Evolutionary conservation across 2,888 invertebrate genomes (phyloP).

Genomic region (Trimorus sp.): DNA sequence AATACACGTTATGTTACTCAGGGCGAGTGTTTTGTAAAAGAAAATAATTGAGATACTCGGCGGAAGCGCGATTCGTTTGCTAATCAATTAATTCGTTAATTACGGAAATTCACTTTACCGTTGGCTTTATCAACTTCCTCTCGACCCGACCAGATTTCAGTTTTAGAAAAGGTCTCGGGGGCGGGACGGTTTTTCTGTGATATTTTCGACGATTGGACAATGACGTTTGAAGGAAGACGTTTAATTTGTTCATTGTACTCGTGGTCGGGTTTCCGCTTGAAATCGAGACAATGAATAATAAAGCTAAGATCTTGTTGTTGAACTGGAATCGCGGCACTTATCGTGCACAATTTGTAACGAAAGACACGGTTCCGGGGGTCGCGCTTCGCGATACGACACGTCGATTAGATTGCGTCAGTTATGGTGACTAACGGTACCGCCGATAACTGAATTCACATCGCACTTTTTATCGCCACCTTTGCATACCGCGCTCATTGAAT

Average conservation of each 20-base stretch:
- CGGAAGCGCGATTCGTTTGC: too few relatives aligned
- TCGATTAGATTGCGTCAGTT: constrained; percentile 53
- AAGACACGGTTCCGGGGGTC: constrained; percentile 40
- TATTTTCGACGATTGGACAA: not conserved
- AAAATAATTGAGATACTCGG: too few relatives aligned
- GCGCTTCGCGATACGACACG: constrained; percentile 45
- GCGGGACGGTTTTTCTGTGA: not conserved
- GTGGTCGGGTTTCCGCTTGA: not conserved
- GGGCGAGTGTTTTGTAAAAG: too few relatives aligned
- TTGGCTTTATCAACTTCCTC: too few relatives aligned
- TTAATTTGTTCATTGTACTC: constrained; percentile 38
- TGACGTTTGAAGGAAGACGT: constrained; percentile 15
- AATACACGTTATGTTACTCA: too few relatives aligned
- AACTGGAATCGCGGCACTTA: constrained; percentile 23
- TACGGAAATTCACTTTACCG: too few relatives aligned
- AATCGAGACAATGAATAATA: constrained; percentile 47
- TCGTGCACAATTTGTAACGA: constrained; percentile 44
- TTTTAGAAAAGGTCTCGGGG: too few relatives aligned
- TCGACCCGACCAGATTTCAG: too few relatives aligned
- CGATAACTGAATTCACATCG: constrained; percentile 47
- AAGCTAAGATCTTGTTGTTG: constrained; percentile 25
- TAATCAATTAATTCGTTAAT: too few relatives aligned
- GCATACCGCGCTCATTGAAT: constrained; percentile 49
- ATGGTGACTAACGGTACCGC: constrained; percentile 51
- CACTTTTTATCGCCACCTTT: constrained; percentile 46